Base-by-base conservation (phyloP, 1,140 invertebrate genomes). In the Zaprionus tsacasi region DNA sequence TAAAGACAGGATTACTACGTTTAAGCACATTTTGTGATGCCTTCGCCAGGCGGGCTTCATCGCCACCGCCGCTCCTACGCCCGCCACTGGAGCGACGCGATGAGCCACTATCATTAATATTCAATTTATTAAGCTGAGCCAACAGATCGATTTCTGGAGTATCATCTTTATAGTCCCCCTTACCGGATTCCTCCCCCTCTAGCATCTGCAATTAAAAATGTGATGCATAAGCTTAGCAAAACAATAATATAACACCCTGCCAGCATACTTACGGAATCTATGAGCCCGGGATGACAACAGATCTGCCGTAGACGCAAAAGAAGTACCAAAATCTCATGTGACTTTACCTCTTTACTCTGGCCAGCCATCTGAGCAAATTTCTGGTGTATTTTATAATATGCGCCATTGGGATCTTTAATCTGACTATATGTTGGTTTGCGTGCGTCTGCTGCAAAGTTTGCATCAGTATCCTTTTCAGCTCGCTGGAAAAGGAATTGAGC, bases 201-300 rank as follows among this genome's bases (percentile, higher is more conserved):
- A 96, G 68, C 95, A 96, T 96, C 90, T 92, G 25, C 25, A 69
- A 64, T 0, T 11, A 36, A 2, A 43, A 0, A 57, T 21, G n/a
- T n/a, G 10, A 15, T 57, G 11, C 0, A 5, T n/a, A 30, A 15
- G 27, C 6, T 3, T 4, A 30, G 27, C 3, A 30, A 30, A 30
- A 30, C 27, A 5, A 36, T 17, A 50, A 6, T 36, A 27, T 8
- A 2, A 6, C 1, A 11, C 12, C n/a, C n/a, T 6, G 13, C 13
- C 40, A 43, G 6, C 1, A 6, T 11, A 30, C 0, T 55, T 76
- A 92, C 90, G 57, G 82, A 27, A 75, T 92, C 90, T 33, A 98
- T 96, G 1, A 99, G 93, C 10, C 95, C 95, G 0, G 97, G 96
- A 94, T 98, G 97, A 87, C 96, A 97, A 92, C 98, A 98, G 58